These are phyloP conservation scores for Goniozus legneri DNA, from an alignment of 1,140 invertebrate species.

Conservation along the genomic window DNA sequence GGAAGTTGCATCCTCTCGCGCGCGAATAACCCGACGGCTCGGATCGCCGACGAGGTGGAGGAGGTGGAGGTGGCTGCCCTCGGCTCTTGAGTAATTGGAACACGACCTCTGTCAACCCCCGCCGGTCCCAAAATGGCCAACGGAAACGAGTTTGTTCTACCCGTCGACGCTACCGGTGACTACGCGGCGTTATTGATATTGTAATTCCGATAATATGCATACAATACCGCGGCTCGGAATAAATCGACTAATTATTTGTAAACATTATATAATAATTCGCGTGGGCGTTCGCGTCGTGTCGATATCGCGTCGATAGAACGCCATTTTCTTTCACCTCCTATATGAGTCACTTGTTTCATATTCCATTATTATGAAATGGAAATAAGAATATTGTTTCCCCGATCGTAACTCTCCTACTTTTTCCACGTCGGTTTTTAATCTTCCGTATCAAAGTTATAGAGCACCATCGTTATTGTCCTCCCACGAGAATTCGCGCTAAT, in stretches of 20 bases:
- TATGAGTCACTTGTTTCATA: too few relatives aligned
- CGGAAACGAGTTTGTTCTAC: constrained; percentile 34
- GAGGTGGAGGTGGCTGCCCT: constrained; percentile 29
- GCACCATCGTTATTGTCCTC: constrained; percentile 50
- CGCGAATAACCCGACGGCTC: constrained; percentile 17
- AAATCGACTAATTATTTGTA: constrained; percentile 1
- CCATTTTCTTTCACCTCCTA: too few relatives aligned
- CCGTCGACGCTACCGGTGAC: constrained; percentile 30
- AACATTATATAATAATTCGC: constrained; percentile 1
- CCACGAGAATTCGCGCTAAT: constrained; percentile 47
- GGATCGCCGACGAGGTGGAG: constrained; percentile 10
- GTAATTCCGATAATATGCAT: too few relatives aligned
- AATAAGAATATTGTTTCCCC: too few relatives aligned
- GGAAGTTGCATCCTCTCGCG: constrained; percentile 37
- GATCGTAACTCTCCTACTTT: too few relatives aligned
- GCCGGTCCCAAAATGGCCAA: constrained; percentile 45
- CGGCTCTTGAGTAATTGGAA: constrained; percentile 48
- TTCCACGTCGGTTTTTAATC: too few relatives aligned
- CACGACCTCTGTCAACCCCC: constrained; percentile 47
- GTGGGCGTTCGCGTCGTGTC: too few relatives aligned
- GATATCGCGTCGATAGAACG: too few relatives aligned
- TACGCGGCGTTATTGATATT: too few relatives aligned
- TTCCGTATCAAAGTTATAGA: too few relatives aligned
- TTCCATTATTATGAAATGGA: too few relatives aligned
- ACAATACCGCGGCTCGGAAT: background rate